phyloP scores from a whole-genome alignment of 2,113 vertebrate species.

The Dascyllus trimaculatus region DNA sequence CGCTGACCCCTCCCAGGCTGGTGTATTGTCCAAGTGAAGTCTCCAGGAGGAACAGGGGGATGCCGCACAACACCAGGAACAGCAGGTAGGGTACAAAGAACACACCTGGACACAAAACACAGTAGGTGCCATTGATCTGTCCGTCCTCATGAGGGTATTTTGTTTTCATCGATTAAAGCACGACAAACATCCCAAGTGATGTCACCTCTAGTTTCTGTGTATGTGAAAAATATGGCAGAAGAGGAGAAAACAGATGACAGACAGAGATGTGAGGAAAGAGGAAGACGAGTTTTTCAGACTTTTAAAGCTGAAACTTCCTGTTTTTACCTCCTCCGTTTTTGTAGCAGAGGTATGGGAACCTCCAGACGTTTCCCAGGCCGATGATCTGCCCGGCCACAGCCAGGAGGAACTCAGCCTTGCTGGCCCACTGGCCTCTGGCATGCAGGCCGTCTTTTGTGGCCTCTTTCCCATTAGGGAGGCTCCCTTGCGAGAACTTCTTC shows the following conservation, averaged over 20 bases:
- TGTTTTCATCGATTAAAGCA: too few species aligned
- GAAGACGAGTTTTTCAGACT: too few species aligned
- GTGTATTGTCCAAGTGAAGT: constrained; percentile 84
- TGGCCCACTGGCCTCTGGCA: constrained; percentile 81
- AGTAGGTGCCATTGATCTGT: background rate
- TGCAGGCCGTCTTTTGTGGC: constrained; percentile 44
- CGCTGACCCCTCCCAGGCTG: constrained; percentile 82
- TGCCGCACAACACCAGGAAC: constrained; percentile 83
- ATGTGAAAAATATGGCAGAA: too few species aligned
- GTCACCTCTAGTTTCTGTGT: too few species aligned
- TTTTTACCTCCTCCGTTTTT: constrained; percentile 84
- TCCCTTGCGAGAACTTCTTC: constrained; percentile 19
- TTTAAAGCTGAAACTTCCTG: background rate
- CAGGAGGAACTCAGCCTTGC: constrained; percentile 82
- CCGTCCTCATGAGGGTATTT: too few species aligned
- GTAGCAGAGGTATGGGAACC: constrained; percentile 85
- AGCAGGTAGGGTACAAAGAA: constrained; percentile 85
- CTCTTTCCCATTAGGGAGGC: constrained; percentile 21
- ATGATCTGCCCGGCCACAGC: constrained; percentile 84
- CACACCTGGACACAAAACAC: constrained; percentile 72
- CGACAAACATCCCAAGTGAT: too few species aligned
- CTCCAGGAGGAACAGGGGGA: constrained; percentile 85
- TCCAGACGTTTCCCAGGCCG: constrained; percentile 83
- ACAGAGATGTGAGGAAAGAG: too few species aligned
- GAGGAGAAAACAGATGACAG: too few species aligned